phyloP scores from a whole-genome alignment of 1,140 invertebrate genomes.

The Nephotettix cincticeps region DNA sequence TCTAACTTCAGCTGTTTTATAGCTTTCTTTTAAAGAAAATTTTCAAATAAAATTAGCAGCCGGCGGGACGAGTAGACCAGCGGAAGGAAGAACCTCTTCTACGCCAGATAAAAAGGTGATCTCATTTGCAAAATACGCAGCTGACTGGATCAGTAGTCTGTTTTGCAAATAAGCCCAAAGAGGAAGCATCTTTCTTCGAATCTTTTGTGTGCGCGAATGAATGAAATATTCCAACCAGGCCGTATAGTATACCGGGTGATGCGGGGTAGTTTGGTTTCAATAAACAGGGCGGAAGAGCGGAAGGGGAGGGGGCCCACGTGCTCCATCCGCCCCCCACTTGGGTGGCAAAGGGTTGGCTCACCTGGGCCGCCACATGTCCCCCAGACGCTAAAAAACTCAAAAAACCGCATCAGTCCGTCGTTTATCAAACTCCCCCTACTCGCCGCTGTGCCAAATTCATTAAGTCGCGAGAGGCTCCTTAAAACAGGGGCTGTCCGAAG shows the following conservation, averaged over 20 bases:
- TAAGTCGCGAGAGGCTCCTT: background rate
- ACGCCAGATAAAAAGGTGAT: too few species aligned
- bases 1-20: too few species aligned
- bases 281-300: slow-evolving; percentile 13
- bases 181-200: too few species aligned
- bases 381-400: slow-evolving; percentile 13
- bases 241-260: too few species aligned
- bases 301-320: background rate
- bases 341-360: slow-evolving; percentile 20
- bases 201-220: background rate
- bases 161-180: too few species aligned
- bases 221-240: slow-evolving; percentile 6
- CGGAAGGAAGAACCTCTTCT: too few species aligned
- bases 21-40: too few species aligned
- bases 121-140: too few species aligned
- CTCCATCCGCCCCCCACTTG: slow-evolving; percentile 14
- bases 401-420: background rate
- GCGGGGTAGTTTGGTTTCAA: slow-evolving; percentile 12
- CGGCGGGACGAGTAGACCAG: too few species aligned
- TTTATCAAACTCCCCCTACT: background rate
- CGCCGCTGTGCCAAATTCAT: slow-evolving; percentile 16
- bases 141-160: too few species aligned
- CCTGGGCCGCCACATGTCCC: slow-evolving; percentile 13
- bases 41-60: too few species aligned
- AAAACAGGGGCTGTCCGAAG: background rate